phyloP scores from a whole-genome alignment of 2,113 vertebrate genomes.

The Meles meles region DNA sequence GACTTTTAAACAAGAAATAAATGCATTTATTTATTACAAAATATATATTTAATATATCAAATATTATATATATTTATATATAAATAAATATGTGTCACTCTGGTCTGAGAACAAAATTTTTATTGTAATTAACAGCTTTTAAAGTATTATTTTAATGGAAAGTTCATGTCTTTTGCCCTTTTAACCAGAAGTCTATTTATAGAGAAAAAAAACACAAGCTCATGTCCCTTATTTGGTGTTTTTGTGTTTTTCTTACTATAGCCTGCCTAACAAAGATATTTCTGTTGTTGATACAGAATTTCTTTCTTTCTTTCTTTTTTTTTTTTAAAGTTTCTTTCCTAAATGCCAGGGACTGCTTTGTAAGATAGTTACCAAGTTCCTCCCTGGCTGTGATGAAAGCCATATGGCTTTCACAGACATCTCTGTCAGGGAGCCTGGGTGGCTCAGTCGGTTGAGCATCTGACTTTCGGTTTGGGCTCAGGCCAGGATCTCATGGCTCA shows the following conservation, averaged over 20 bases:
- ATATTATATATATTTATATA: neutral
- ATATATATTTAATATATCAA: neutral
- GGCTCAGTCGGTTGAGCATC: neutral
- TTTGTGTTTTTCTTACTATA: neutral
- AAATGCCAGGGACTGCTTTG: neutral
- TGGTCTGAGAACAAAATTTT: neutral
- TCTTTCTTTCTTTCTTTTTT: neutral
- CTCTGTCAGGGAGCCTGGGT: neutral
- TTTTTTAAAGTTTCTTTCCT: neutral
- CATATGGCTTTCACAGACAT: neutral
- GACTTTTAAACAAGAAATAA: neutral
- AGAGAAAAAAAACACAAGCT: neutral
- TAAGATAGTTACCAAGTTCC: neutral
- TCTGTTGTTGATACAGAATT: neutral
- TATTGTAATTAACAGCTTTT: constrained; percentile 12
- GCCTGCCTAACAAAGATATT: neutral
- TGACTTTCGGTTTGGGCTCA: neutral
- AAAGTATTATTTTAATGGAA: neutral
- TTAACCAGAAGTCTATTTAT: constrained; percentile 40
- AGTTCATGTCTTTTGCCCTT: neutral
- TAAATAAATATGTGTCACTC: neutral
- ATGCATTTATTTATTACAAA: neutral
- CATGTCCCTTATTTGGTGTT: neutral
- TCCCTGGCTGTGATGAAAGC: neutral
- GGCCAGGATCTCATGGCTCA: neutral